Evolutionary conservation across 2,797 vertebrate species (phyloP).

Genomic region (Alectoris magna): DNA sequence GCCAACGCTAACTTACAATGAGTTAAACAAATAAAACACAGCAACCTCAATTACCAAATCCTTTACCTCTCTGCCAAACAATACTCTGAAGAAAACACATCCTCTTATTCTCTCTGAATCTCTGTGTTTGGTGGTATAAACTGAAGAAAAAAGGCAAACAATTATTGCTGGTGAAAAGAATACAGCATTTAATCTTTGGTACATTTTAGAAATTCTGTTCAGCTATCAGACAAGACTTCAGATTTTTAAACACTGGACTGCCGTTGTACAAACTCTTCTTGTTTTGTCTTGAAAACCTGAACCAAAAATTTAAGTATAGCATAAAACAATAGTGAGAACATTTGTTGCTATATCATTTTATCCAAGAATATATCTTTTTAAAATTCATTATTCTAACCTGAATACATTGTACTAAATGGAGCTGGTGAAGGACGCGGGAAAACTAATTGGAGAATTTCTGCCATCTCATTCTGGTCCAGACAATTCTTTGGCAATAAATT

Average conservation of each 20-base stretch:
- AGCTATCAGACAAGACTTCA: background rate
- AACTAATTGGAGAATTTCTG: constrained; percentile 3
- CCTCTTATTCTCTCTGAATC: background rate
- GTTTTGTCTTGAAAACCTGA: background rate
- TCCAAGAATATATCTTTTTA: background rate
- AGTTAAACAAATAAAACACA: background rate
- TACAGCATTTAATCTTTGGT: background rate
- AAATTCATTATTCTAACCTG: background rate
- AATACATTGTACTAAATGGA: background rate
- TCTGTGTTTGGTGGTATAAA: background rate
- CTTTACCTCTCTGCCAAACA: background rate
- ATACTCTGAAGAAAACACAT: rapidly evolving
- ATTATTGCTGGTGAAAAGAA: background rate
- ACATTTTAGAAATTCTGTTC: background rate
- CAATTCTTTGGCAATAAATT: background rate
- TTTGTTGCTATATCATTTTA: background rate
- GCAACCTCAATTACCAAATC: background rate
- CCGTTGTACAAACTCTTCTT: background rate
- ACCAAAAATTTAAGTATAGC: background rate
- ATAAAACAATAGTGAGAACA: background rate
- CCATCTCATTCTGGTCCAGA: background rate
- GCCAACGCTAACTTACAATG: background rate
- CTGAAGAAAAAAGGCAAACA: background rate
- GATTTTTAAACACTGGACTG: background rate
- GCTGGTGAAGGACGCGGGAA: background rate